Base-by-base conservation (phyloP, 2,888 invertebrate genomes). In the Agrotis puta region DNA sequence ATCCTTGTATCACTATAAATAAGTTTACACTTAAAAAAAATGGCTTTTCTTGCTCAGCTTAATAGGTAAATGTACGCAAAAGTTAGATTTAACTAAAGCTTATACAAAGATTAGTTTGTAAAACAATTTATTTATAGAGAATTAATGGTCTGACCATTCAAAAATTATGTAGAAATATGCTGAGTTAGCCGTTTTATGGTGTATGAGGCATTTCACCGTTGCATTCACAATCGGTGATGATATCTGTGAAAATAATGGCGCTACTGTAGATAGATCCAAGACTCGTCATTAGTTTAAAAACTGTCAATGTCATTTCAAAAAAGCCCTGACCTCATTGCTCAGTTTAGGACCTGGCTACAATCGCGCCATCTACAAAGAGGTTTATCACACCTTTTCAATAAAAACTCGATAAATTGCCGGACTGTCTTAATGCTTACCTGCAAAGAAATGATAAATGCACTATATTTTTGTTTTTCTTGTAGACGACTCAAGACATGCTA, bases 21-120 rank as follows among this genome's bases (percentile, higher is more conserved):
- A 18, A 33, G 6, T 39, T 70, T 7, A 20, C 16, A 43, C 4
- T 39, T 22, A 20, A 20, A 20, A 20, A 48, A 56, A 24, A 22
- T 54, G 69, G 16, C 16, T 39, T 69, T 4, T 16, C 14, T 16
- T 11, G 1, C 20, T 14, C 18, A 45, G 20, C 18, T 18, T 5
- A 64, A 18, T 51, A 20, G 2, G 1, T n/a, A 22, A 6, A 11
- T 22, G 11, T 39, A 24, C 51, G 53, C 39, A 39, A 70, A 73
- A 22, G 14, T 45, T 50, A 20, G 64, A 57, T 57, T 50, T 33
- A 33, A 51, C 33, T 24, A 33, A 53, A 76, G 58, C 48, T 74
- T 16, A 33, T 48, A 51, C 74, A 74, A 74, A 74, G 74, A 75
- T 63, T 75, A 77, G 57, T 63, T 54, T 11, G 39, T 24, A 33